Evolutionary conservation across 1,140 invertebrate species (phyloP).

Genomic region (Lerema accius): DNA sequence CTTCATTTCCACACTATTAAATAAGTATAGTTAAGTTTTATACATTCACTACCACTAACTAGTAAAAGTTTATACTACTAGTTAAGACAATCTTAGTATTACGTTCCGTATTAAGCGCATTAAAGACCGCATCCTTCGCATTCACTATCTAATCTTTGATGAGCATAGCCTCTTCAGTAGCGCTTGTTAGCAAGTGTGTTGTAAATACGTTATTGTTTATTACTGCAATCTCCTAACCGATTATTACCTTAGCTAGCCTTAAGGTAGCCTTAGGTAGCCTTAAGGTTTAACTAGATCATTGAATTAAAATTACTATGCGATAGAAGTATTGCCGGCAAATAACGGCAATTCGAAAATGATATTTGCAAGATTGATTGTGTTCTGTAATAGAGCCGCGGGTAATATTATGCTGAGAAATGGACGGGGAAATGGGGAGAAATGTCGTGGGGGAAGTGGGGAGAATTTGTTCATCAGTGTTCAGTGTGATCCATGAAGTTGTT

Average conservation of each 20-base stretch:
- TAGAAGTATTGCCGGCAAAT: constrained; percentile 22
- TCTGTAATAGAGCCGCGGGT: neutral
- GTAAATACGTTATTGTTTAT: constrained; percentile 29
- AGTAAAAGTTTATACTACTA: too few relatives aligned
- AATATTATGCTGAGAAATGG: constrained; percentile 5
- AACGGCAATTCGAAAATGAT: constrained; percentile 16
- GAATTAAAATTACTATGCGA: constrained; percentile 27
- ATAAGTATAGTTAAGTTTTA: too few relatives aligned
- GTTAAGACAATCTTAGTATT: neutral
- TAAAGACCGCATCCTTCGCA: neutral
- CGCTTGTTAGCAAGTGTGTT: constrained; percentile 23
- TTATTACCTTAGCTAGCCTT: constrained; percentile 22
- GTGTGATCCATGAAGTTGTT: too few relatives aligned
- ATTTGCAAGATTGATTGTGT: constrained; percentile 8
- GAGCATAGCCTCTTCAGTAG: constrained; percentile 12
- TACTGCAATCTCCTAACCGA: constrained; percentile 22
- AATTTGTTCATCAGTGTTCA: neutral
- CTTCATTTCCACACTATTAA: too few relatives aligned
- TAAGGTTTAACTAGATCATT: constrained; percentile 21
- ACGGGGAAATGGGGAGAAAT: constrained; percentile 2
- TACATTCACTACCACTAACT: too few relatives aligned
- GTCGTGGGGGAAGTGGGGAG: neutral
- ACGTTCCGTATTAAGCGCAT: neutral
- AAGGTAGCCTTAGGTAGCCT: too few relatives aligned
- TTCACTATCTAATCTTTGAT: constrained; percentile 15